phyloP scores from a whole-genome alignment of 2,113 vertebrate species.

The Istiophorus platypterus region DNA sequence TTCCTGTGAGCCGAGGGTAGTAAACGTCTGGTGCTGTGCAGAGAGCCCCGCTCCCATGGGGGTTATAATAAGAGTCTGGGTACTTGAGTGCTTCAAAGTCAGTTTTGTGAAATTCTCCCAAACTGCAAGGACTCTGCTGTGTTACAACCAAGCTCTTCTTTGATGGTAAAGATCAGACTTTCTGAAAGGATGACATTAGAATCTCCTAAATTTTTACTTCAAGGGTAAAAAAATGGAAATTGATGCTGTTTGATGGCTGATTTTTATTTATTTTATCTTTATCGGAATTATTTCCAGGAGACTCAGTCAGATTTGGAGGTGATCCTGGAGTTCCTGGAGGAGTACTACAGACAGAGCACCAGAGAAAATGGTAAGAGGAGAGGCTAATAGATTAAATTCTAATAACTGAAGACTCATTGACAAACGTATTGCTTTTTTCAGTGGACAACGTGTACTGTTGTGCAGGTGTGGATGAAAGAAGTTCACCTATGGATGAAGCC shows the following conservation, averaged over 20 bases:
- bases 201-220: neutral
- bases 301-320: conserved; percentile 84
- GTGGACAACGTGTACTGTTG: conserved; percentile 31
- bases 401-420: neutral
- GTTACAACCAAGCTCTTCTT: conserved; percentile 3
- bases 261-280: conserved; percentile 19
- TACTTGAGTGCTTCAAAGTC: conserved; percentile 38
- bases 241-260: neutral
- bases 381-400: neutral
- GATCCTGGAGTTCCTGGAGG: conserved; percentile 85
- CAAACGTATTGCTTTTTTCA: neutral
- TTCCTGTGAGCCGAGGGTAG: conserved; percentile 59
- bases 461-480: conserved; percentile 7
- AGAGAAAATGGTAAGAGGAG: conserved; percentile 59
- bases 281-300: conserved; percentile 67
- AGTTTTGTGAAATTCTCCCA: conserved; percentile 44
- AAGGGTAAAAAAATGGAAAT: neutral
- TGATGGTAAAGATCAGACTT: conserved; percentile 68
- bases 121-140: conserved; percentile 40
- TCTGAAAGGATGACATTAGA: neutral
- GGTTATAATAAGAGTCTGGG: conserved; percentile 71
- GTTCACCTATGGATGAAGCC: neutral
- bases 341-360: conserved; percentile 79
- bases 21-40: conserved; percentile 56
- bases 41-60: conserved; percentile 46